Percentiles rank a stretch among this genome's conserved stretches.
Conservation (phyloP, 2,888 invertebrate species). For the Catocala fraxini region DNA sequence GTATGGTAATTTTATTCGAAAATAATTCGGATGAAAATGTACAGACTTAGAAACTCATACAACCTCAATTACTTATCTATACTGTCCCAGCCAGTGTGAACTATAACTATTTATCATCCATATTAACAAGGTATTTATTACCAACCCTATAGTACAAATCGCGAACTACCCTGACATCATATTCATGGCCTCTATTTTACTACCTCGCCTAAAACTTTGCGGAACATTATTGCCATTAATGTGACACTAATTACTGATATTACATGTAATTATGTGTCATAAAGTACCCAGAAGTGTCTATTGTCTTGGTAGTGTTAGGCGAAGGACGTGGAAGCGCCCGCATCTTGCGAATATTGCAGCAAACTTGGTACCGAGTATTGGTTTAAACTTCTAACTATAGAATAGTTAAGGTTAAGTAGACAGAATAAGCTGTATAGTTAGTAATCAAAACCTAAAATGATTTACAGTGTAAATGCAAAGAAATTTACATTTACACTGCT, state of each 20-base stretch:
- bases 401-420: constrained; percentile 10
- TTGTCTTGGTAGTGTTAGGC: constrained; percentile 30
- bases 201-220: constrained; percentile 14
- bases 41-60: no score
- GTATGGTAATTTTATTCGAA: no score
- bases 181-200: constrained; percentile 11
- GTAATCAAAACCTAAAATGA: no score
- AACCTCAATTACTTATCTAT: no score
- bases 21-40: no score
- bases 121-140: constrained; percentile 1
- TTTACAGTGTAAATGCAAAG: no score
- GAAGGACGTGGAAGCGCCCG: constrained; percentile 20
- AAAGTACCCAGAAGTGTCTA: constrained; percentile 29
- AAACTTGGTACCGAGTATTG: constrained; percentile 27
- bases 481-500: no score
- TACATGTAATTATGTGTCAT: constrained; percentile 34
- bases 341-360: constrained; percentile 36
- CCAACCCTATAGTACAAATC: background rate
- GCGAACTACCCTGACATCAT: constrained; percentile 6
- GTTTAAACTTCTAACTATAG: constrained; percentile 17
- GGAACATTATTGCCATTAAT: constrained; percentile 14
- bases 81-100: no score
- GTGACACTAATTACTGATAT: constrained; percentile 26
- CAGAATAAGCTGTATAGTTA: no score
- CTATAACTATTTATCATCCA: background rate